Base-by-base conservation (phyloP, 2,113 vertebrate genomes). In the Chloropsis cyanopogon region DNA sequence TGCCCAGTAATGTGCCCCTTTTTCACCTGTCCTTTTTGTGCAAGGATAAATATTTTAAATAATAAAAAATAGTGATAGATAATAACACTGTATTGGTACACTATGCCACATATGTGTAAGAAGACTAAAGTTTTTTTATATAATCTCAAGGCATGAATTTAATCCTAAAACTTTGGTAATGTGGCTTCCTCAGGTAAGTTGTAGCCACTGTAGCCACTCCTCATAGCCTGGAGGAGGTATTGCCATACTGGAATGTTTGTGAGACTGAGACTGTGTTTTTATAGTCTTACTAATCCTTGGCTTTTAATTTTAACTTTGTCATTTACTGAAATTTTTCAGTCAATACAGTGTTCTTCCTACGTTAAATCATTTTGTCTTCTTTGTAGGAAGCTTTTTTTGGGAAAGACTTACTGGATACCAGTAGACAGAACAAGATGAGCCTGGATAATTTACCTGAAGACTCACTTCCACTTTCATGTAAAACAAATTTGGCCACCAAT, bases 341-440 rank as follows among this genome's bases (percentile, higher is more conserved):
- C 47, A 26, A 7, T 81, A 3, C 14, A 15, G 3, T 35, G 12
- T 69, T 85, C 25, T 80, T 82, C 23, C 53, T 90, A 3, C 21
- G 4, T 11, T 21, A 31, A 60, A 75, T 78, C 31, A 18, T 83
- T 68, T 66, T 53, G 52, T 79, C 31, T 59, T 86, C 53, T 86
- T 94, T 95, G 29, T 95, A 99, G 99, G 99, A 99, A 56, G 99
- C 99, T 39, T 99, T 99, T 96, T 99, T 99, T 92, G 99, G 99
- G 80, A 99, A 99, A 90, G 98, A 99, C 76, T 98, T 99, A 57
- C 97, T 99, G 70, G 98, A 99, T 90, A 98, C 98, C 72, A 99
- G 99, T 82, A 98, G 98, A 60, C 99, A 98, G 79, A 98, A 65
- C 79, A 98, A 97, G 96, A 96, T 94, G 82, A 96, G 86, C 68